Percentiles rank a stretch among this genome's conserved stretches.
Evolutionary conservation across 2,797 vertebrate species (phyloP).

Genomic region (Selene dorsalis): DNA sequence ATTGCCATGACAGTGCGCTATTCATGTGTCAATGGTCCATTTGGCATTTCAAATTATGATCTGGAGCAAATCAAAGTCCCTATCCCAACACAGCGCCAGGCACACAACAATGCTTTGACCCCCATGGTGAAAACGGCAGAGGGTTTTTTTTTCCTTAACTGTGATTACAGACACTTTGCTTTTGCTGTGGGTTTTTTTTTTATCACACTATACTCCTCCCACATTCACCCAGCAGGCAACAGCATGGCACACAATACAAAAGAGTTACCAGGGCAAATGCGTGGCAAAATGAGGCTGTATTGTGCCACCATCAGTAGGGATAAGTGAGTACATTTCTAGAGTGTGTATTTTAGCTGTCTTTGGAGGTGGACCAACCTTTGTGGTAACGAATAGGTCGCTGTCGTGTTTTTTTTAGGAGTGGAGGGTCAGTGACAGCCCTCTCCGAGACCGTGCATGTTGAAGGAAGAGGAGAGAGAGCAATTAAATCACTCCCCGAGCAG

Average conservation of each 20-base stretch:
- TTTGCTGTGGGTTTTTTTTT: slow-evolving; percentile 42
- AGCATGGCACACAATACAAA: slow-evolving; percentile 46
- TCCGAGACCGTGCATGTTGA: slow-evolving; percentile 44
- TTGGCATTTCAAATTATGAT: slow-evolving; percentile 23
- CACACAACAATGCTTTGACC: slow-evolving; percentile 42
- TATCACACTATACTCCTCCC: slow-evolving; percentile 33
- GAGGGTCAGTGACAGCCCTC: slow-evolving; percentile 68
- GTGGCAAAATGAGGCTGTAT: slow-evolving; percentile 31
- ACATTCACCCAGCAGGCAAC: slow-evolving; percentile 46
- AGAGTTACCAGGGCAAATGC: slow-evolving; percentile 57
- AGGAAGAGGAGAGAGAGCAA: slow-evolving; percentile 72
- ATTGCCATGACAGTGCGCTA: neutral
- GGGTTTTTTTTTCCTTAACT: slow-evolving; percentile 34
- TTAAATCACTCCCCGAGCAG: slow-evolving; percentile 78
- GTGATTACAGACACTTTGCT: slow-evolving; percentile 63
- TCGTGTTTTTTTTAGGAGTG: slow-evolving; percentile 49
- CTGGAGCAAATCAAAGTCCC: slow-evolving; percentile 33
- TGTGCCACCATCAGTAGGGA: slow-evolving; percentile 45
- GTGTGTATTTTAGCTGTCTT: slow-evolving; percentile 50
- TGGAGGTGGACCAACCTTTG: slow-evolving; percentile 55
- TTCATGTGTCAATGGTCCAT: neutral
- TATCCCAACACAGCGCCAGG: slow-evolving; percentile 25
- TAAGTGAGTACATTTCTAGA: slow-evolving; percentile 39
- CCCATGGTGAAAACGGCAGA: slow-evolving; percentile 38
- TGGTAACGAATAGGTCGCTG: slow-evolving; percentile 57